Evolutionary conservation across 2,888 invertebrate species (phyloP).

Genomic region (Smittia aterrima): DNA sequence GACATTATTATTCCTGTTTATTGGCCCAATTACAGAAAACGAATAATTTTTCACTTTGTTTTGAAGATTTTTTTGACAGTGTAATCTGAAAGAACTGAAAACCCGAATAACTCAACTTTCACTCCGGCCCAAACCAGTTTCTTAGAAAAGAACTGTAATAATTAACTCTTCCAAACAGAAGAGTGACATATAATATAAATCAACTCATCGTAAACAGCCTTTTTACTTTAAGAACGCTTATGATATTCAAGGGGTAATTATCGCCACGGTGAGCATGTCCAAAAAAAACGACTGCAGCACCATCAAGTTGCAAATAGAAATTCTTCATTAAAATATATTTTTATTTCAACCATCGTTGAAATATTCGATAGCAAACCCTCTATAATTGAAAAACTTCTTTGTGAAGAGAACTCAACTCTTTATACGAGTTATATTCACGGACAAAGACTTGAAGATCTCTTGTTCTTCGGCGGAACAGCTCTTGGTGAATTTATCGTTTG

Average conservation of each 20-base stretch:
- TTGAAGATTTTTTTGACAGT: neutral
- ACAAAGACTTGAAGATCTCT: constrained; percentile 51
- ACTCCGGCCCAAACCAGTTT: no score
- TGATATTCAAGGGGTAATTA: no score
- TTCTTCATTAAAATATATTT: no score
- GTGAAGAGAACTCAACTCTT: constrained; percentile 56
- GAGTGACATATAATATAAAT: no score
- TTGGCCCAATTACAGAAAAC: constrained; percentile 41
- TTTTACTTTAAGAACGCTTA: no score
- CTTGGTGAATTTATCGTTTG: constrained; percentile 66
- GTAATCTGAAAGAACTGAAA: neutral
- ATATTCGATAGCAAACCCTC: constrained; percentile 53
- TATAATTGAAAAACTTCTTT: constrained; percentile 48
- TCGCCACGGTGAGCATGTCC: no score
- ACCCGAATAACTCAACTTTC: no score
- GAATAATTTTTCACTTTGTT: constrained; percentile 3
- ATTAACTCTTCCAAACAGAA: no score
- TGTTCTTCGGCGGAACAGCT: constrained; percentile 62
- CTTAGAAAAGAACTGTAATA: no score
- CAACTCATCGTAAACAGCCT: no score
- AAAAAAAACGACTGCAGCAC: no score
- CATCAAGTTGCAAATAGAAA: no score
- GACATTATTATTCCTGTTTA: constrained; percentile 43
- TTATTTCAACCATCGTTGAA: constrained; percentile 47
- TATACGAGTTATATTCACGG: constrained; percentile 58